Percentiles rank a stretch among this genome's conserved stretches.
Conservation (phyloP, 2,797 vertebrate genomes). For the Acipenser transmontanus region DNA sequence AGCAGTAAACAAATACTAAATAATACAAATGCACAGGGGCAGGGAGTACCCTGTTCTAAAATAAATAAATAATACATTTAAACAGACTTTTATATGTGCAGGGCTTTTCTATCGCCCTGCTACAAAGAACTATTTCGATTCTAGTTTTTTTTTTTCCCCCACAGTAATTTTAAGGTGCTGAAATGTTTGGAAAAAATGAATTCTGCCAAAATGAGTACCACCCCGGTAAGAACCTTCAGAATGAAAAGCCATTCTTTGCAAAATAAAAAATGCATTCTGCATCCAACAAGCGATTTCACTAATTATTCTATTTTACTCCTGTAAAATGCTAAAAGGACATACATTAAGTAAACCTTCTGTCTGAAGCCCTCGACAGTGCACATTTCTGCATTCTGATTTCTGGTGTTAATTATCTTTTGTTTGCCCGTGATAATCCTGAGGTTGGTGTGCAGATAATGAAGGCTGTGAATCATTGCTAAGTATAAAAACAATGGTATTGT, state of each 20-base stretch:
- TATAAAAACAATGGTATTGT: conserved; percentile 92
- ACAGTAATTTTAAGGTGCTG: no score
- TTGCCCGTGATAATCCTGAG: conserved; percentile 92
- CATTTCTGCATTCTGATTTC: conserved; percentile 54
- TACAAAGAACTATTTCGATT: no score
- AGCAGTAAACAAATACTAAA: no score
- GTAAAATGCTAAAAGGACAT: conserved; percentile 56
- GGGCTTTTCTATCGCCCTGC: no score
- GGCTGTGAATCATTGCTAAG: conserved; percentile 84
- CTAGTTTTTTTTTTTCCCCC: no score
- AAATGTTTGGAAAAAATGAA: no score
- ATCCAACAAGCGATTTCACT: conserved; percentile 44
- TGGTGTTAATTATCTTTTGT: conserved; percentile 98
- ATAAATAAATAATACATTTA: no score
- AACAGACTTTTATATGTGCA: no score
- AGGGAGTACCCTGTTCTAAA: no score
- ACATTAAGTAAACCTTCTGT: conserved; percentile 59
- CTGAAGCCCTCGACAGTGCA: conserved; percentile 57
- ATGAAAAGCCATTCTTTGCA: neutral
- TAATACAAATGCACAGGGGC: no score
- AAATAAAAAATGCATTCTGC: conserved; percentile 39
- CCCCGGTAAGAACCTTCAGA: no score
- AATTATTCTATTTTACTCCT: conserved; percentile 56
- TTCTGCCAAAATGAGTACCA: no score
- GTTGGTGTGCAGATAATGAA: conserved; percentile 84